Conservation (phyloP, 2,797 vertebrate species). For the Siniperca obscura region DNA sequence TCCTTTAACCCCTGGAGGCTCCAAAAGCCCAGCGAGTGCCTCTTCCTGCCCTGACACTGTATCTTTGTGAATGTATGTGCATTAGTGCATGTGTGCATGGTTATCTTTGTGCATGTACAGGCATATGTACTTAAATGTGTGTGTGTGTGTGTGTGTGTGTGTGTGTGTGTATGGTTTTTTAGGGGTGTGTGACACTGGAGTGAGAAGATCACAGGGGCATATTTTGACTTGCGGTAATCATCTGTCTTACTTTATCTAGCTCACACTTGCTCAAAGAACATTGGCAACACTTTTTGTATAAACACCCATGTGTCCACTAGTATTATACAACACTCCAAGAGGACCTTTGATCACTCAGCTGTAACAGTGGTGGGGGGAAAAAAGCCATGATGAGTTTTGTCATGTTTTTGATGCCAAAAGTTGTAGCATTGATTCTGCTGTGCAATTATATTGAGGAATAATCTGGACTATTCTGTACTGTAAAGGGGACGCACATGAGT, state of each 20-base stretch:
- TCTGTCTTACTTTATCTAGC: constrained; percentile 72
- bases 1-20: constrained; percentile 74
- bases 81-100: constrained; percentile 26
- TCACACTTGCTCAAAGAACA: constrained; percentile 63
- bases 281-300: constrained; percentile 56
- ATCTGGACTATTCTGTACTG: constrained; percentile 41
- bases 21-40: constrained; percentile 73
- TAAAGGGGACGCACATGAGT: constrained; percentile 38
- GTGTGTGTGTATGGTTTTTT: constrained; percentile 19
- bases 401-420: constrained; percentile 52
- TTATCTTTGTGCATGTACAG: constrained; percentile 43
- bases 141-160: constrained; percentile 25
- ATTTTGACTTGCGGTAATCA: constrained; percentile 71
- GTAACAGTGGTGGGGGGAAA: constrained; percentile 33
- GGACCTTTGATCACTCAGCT: constrained; percentile 69
- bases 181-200: constrained; percentile 47
- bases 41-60: constrained; percentile 64
- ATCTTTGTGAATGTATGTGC: constrained; percentile 48
- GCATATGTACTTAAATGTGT: constrained; percentile 26
- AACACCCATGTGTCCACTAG: constrained; percentile 64
- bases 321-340: constrained; percentile 46
- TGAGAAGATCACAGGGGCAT: constrained; percentile 56
- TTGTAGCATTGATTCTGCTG: constrained; percentile 45
- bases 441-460: constrained; percentile 46
- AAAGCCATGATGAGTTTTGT: constrained; percentile 54